phyloP scores from a whole-genome alignment of 2,113 vertebrate genomes.

The Tragelaphus strepsiceros region DNA sequence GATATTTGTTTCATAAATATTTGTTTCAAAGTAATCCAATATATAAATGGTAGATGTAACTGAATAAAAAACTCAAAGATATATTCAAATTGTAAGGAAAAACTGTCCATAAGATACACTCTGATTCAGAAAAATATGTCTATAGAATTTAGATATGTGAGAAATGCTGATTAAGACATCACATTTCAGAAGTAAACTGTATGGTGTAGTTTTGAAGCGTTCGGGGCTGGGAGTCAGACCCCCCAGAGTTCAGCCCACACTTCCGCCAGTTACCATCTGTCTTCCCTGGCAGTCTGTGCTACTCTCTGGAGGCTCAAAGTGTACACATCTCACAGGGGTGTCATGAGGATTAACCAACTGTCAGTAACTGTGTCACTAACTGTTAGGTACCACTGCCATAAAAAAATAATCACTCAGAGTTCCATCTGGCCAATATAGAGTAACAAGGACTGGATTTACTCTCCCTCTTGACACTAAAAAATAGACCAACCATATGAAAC shows the following conservation, averaged over 20 bases:
- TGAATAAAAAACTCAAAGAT: background rate
- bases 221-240: background rate
- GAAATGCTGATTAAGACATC: background rate
- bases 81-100: background rate
- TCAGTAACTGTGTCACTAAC: background rate
- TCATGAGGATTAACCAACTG: background rate
- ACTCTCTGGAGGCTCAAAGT: background rate
- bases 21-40: background rate
- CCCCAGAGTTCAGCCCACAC: background rate
- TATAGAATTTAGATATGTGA: background rate
- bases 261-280: background rate
- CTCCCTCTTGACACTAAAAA: background rate
- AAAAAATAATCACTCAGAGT: background rate
- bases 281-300: background rate
- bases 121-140: background rate
- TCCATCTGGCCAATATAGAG: background rate
- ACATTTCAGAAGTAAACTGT: background rate
- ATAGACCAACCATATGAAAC: background rate
- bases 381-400: background rate
- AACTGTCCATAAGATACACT: background rate
- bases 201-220: background rate
- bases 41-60: background rate
- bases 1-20: background rate
- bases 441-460: background rate
- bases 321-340: background rate